Base-by-base conservation (phyloP, 2,888 invertebrate species). In the Folsomia candida region DNA sequence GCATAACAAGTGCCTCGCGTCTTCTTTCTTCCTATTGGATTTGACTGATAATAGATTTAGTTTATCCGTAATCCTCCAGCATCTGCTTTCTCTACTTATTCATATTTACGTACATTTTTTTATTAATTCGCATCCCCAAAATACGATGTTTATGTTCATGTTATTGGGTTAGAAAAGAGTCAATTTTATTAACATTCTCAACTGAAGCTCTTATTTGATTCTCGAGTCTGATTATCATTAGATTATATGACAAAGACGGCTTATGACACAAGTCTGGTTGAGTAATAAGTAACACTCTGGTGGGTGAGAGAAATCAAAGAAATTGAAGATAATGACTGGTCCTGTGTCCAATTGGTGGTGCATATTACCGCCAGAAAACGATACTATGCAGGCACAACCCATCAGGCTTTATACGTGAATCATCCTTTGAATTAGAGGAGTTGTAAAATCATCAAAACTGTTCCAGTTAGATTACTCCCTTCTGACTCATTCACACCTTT, bases 391-490 rank as follows among this genome's bases (percentile, higher is more conserved):
- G 62, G 28, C n/a, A 25, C 24, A 59, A n/a, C n/a, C 57, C 57
- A 57, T 60, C 27, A 51, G 65, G 60, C 25, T 58, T 67, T 59
- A 67, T 60, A 67, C 37, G 60, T 47, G 51, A 51, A 27, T 1
- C 18, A 26, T 57, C 57, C 68, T 75, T 74, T 74, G 76, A 76
- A 77, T 76, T 76, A 74, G 71, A 74, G 66, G 72, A 71, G 74
- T 68, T 74, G 76, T 77, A 77, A 77, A 77, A 77, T 76, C 77
- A 77, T 77, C 77, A 77, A 76, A 77, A 67, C 71, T 69, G 67
- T 64, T 64, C 47, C 47, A 20, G 47, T 20, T 22, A 37, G 63
- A 77, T 69, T 72, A 74, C 70, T 74, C 75, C 75, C 75, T 66
- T 14, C 73, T 68, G 73, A 67, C 67, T 70, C 69, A 76, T 75